Evolutionary conservation across 2,113 vertebrate genomes (phyloP), one percentile per base, ranked within the genome.

Genomic region (Sclerurus mexicanus): DNA sequence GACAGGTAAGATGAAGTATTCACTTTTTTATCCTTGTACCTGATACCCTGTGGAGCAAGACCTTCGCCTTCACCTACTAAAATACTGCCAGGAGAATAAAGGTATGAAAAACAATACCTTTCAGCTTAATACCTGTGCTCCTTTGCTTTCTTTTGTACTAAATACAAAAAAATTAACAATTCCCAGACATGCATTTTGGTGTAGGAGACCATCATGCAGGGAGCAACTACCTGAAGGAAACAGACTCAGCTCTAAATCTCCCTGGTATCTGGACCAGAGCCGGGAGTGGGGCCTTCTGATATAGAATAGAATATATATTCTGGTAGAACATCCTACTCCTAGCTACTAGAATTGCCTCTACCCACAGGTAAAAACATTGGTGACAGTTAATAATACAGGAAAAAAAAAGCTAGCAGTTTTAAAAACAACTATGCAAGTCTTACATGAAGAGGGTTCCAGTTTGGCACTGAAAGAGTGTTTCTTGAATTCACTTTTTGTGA

Each of bases 401-500:
- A 46, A 20, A 58, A 59, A 76, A 25, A n/a, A 18, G 3, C 6
- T 46, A 75, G 22, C 19, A 44, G 3, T 28, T 60, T 85, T 87
- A 60, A 88, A 72, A 77, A 56, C 24, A 66, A 16, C 28, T 20
- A 4, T 14, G 31, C 4, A 72, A 77, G 22, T 18, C 98, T 98
- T 98, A 98, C 98, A 83, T 25, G 98, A 87, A 39, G 81, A 76
- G 8, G 98, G 98, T 14, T 97, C 78, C 97, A 98, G 90, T 6
- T 39, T 87, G 46, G 97, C 89, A 6, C 60, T 72, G 37, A 98
- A 97, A 10, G 93, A 91, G 33, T 97, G 95, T 12, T 98, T 98
- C 97, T 99, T 98, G 97, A 99, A 98, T 90, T 99, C 98, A 0
- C 56, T 81, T 84, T 98, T 99, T 50, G 96, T 42, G 68, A 99